Base-by-base conservation (phyloP, 2,113 vertebrate genomes). In the Serinus canaria region DNA sequence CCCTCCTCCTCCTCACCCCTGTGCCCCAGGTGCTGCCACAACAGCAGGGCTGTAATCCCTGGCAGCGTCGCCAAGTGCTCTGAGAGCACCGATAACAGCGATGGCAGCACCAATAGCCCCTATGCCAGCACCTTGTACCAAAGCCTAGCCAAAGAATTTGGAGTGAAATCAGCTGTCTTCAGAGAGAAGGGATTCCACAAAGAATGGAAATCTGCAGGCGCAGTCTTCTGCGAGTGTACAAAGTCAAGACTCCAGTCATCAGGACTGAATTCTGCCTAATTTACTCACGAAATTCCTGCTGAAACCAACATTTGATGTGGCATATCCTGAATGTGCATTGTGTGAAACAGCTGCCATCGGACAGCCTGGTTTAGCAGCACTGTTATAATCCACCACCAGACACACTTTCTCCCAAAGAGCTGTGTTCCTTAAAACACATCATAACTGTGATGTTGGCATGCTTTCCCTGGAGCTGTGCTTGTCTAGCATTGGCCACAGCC, bases 1-100 rank as follows among this genome's bases (percentile, higher is more conserved):
- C 60, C 18, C 2, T 58, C 43, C 7, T 33, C 53, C 31, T n/a
- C 20, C 20, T 58, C 9, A 6, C 15, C 21, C 33, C 11, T 13
- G 41, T 28, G 13, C 37, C 41, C 1, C 4, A 53, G 72, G 13
- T 35, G 28, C 50, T 5, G 3, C 83, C 50, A 35, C 78, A 66
- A 25, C 9, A 22, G 47, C 59, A 30, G 50, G 39, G 43, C 68
- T 0, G 0, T 35, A 59, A 43, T 44, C 35, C 46, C 24, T 0
- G 0, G 31, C 68, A 63, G 75, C 1, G 0, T 47, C 21, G 2
- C 62, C n/a, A 16, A 47, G 47, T 5, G 5, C 46, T 91, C 16
- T 28, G 41, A 74, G 72, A 90, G 66, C 72, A 37, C 31, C 0
- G 0, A 6, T 27, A 44, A 9, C 35, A 80, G 43, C 0, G 0